Conservation (phyloP, 2,797 vertebrate species). For the Distichodus sexfasciatus region DNA sequence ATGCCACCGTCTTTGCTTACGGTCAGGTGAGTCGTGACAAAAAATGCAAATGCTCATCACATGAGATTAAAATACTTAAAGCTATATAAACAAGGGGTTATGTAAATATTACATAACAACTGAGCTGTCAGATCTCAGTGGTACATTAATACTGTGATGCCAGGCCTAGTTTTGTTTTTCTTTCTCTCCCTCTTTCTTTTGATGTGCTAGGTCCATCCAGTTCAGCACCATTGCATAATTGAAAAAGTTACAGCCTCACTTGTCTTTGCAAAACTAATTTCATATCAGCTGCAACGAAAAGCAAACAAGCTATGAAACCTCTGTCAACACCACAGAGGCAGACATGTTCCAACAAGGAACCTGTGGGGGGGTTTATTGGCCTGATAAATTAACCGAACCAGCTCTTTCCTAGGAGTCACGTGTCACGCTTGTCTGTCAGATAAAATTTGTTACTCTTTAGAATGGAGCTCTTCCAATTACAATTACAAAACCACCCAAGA, state of each 20-base stretch:
- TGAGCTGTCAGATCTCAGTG: neutral
- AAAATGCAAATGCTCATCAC: neutral
- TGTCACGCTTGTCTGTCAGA: slow-evolving; percentile 21
- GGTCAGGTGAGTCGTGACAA: slow-evolving; percentile 79
- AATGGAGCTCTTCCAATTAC: slow-evolving; percentile 4
- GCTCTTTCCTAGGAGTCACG: neutral
- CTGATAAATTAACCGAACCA: slow-evolving; percentile 50
- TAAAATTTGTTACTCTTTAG: slow-evolving; percentile 1
- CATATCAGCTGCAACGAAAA: slow-evolving; percentile 41
- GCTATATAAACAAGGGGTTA: neutral
- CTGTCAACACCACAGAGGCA: slow-evolving; percentile 48
- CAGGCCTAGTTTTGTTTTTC: neutral
- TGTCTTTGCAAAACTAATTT: slow-evolving; percentile 35
- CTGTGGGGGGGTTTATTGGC: slow-evolving; percentile 31
- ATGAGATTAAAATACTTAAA: neutral
- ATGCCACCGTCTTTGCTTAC: slow-evolving; percentile 95
- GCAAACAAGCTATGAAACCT: slow-evolving; percentile 46
- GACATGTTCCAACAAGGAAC: slow-evolving; percentile 56
- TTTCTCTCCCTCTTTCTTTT: neutral
- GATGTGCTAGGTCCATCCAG: neutral
- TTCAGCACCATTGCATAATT: neutral
- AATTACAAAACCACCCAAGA: slow-evolving; percentile 23
- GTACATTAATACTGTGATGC: neutral
- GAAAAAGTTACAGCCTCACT: slow-evolving; percentile 12
- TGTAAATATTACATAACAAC: neutral